Evolutionary conservation across 2,113 vertebrate genomes (phyloP).

Genomic region (Antigone vipio): DNA sequence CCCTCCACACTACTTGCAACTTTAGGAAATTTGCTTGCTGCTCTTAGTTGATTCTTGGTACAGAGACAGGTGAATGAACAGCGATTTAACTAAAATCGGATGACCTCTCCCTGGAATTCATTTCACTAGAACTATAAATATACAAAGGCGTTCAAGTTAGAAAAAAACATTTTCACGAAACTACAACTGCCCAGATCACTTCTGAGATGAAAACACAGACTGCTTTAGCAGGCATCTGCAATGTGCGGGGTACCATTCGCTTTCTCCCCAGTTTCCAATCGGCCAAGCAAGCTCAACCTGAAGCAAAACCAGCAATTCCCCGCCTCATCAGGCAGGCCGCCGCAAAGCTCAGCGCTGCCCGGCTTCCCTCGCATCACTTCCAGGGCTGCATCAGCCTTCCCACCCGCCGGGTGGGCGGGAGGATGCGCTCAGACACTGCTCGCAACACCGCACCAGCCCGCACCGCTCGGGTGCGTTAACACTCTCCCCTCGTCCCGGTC

Average conservation of each 20-base stretch:
- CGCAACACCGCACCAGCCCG: background rate
- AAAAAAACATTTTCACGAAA: no score
- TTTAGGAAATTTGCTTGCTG: background rate
- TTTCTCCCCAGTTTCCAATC: background rate
- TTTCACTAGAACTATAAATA: no score
- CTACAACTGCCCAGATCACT: no score
- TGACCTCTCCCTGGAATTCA: no score
- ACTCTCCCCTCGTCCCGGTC: background rate
- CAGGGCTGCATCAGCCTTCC: background rate
- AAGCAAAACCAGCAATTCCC: no score
- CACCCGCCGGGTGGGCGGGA: background rate
- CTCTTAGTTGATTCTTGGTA: background rate
- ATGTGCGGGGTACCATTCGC: background rate
- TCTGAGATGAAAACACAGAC: no score
- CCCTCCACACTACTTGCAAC: background rate
- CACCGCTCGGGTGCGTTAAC: background rate
- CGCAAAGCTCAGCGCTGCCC: background rate
- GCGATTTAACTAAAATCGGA: accelerated
- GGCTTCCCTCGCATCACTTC: background rate
- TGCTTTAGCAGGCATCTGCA: background rate
- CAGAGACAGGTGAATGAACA: background rate
- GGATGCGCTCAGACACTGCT: background rate
- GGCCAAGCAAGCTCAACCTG: background rate
- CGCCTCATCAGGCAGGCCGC: no score
- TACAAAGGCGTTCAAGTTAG: background rate